Base-by-base conservation (phyloP, 2,113 vertebrate genomes). In the Trematomus loennbergii region DNA sequence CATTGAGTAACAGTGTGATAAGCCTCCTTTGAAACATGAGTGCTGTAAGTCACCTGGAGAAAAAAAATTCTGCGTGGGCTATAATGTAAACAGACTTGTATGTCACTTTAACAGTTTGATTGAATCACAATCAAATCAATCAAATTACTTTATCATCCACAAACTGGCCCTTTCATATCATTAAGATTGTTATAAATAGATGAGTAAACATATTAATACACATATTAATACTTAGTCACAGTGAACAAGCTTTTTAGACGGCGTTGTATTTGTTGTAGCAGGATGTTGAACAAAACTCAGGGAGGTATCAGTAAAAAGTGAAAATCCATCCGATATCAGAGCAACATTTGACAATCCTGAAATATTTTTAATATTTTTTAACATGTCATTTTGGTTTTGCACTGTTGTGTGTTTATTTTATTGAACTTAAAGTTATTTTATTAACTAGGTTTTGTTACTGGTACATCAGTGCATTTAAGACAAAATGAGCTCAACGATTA, bases 281-380 rank as follows among this genome's bases (percentile, higher is more conserved):
- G 20, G 20, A 58, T 0, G 12, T 22, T 58, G 17, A 70, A 50
- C 17, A 60, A 66, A 76, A 68, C 74, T 79, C 82, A 79, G 82
- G 82, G 58, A 84, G 65, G 54, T 70, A 33, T 43, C 64, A 16
- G 3, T 58, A 18, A 45, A 52, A 40, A 77, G 22, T 63, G 57
- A 40, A n/a, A 70, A 58, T 9, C 36, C 52, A 59, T 66, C 20
- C 63, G 33, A 73, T 12, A 17, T 11, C 52, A 71, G 10, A 73
- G 25, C 20, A 2, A 59, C 62, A 40, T 40, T n/a, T 43, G 36
- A 45, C 36, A 20, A 55, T 54, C 25, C 20, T 61, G 16, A 54
- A 46, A 62, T 29, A 62, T 36, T 69, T 9, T 5, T 9, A 6
- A 9, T 57, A n/a, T 46, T 33, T 45, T 58, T 7, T 8, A 20